These are phyloP conservation scores for Emydoidea blandingii DNA, from an alignment of 2,797 vertebrate species.

Conservation along the genomic window DNA sequence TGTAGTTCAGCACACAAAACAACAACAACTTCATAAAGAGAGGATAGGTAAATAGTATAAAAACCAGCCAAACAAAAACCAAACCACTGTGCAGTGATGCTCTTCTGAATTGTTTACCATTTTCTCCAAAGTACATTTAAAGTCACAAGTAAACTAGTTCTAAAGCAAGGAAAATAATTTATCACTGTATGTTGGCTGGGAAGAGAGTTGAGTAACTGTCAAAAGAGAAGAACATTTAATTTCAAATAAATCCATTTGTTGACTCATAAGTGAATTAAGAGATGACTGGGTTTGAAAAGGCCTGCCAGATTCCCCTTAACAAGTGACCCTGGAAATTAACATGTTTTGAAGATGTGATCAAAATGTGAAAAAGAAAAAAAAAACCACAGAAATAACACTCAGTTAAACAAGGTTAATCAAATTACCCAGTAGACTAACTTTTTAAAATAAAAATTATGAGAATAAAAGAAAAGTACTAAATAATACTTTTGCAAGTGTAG, in stretches of 20 bases:
- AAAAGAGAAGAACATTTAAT: neutral
- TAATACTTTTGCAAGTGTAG: neutral
- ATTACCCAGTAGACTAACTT: neutral
- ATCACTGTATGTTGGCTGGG: neutral
- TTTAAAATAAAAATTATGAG: neutral
- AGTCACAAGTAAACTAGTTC: neutral
- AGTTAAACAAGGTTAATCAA: neutral
- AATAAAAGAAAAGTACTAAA: rapidly evolving
- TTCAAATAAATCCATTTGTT: neutral
- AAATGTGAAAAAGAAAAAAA: neutral
- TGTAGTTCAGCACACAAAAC: neutral
- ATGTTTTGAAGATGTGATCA: neutral
- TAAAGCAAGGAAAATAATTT: neutral
- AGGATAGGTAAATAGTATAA: neutral
- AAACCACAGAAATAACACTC: neutral
- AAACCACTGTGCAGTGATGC: neutral
- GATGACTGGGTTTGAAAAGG: neutral
- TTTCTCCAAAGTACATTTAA: too few relatives aligned
- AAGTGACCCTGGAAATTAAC: neutral
- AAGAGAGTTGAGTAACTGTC: neutral
- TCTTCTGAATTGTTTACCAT: neutral
- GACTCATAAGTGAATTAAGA: neutral
- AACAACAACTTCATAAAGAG: neutral
- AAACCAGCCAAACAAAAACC: neutral
- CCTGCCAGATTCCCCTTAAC: neutral